Percentiles rank a stretch among this genome's conserved stretches.
phyloP scores from a whole-genome alignment of 2,797 vertebrate species.

The Aldrovandia affinis region DNA sequence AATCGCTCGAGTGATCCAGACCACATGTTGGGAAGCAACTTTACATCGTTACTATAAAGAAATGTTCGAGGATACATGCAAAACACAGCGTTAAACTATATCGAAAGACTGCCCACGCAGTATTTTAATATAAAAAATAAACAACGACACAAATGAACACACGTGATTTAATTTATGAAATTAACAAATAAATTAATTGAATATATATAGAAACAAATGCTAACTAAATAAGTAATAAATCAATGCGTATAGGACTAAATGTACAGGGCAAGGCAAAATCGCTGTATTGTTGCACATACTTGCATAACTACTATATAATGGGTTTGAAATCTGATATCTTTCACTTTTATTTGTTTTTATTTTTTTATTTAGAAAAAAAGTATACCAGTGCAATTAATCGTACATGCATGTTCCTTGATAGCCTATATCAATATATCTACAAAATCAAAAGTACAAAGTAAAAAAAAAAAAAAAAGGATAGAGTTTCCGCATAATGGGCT shows the following conservation, averaged over 20 bases:
- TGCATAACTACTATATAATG: not conserved
- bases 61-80: not conserved
- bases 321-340: not conserved
- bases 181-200: not conserved
- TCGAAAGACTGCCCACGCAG: not conserved
- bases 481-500: slow-evolving; percentile 62
- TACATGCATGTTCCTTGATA: too few species aligned
- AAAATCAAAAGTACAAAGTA: slow-evolving; percentile 85
- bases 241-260: not conserved
- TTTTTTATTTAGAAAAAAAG: too few species aligned
- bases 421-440: slow-evolving; percentile 57
- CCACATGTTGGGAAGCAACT: not conserved
- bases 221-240: not conserved
- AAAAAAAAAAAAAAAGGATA: slow-evolving; percentile 63
- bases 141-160: not conserved
- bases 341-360: too few species aligned
- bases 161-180: not conserved
- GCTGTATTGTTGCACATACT: not conserved
- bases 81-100: not conserved
- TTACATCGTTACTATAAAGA: too few species aligned
- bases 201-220: not conserved
- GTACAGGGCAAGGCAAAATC: not conserved
- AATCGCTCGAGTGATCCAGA: not conserved
- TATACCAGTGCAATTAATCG: too few species aligned
- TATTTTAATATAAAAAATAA: not conserved